Conservation (phyloP, 2,797 vertebrate species). For the Sebastes variabilis region DNA sequence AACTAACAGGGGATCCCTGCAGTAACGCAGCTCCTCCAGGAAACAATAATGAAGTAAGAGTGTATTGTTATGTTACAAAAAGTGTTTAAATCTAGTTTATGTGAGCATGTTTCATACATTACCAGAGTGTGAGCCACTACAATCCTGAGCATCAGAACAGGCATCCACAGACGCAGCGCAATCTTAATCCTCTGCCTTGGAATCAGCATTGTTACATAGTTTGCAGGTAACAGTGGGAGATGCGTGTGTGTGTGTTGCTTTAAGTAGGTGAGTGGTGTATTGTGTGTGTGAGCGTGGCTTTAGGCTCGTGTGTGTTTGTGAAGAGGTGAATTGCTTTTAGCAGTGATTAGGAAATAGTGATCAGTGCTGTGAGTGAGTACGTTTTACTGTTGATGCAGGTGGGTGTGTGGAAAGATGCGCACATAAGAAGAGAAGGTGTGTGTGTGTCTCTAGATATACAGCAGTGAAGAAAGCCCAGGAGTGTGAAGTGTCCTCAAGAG, state of each 20-base stretch:
- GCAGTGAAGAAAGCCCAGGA: neutral
- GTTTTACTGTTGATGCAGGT: neutral
- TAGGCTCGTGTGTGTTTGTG: neutral
- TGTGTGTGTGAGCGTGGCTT: neutral
- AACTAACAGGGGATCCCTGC: too few relatives aligned
- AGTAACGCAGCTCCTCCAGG: too few relatives aligned
- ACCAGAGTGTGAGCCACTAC: slow-evolving; percentile 87
- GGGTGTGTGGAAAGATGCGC: neutral
- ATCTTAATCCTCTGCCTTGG: slow-evolving; percentile 94
- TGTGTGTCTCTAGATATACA: neutral
- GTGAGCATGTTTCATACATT: slow-evolving; percentile 48
- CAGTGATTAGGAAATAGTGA: neutral
- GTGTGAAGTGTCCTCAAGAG: slow-evolving; percentile 23
- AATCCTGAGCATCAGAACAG: slow-evolving; percentile 95
- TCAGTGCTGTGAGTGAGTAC: neutral
- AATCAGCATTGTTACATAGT: slow-evolving; percentile 84
- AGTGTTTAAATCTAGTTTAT: neutral
- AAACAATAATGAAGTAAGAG: too few relatives aligned
- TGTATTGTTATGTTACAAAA: neutral
- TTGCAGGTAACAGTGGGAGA: slow-evolving; percentile 5
- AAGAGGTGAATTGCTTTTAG: slow-evolving; percentile 6
- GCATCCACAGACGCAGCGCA: slow-evolving; percentile 94
- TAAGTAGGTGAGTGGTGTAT: slow-evolving; percentile 25
- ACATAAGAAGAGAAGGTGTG: neutral
- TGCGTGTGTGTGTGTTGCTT: slow-evolving; percentile 1